Evolutionary conservation across 2,113 vertebrate species (phyloP).

Genomic region (Nothobranchius kuhntae): DNA sequence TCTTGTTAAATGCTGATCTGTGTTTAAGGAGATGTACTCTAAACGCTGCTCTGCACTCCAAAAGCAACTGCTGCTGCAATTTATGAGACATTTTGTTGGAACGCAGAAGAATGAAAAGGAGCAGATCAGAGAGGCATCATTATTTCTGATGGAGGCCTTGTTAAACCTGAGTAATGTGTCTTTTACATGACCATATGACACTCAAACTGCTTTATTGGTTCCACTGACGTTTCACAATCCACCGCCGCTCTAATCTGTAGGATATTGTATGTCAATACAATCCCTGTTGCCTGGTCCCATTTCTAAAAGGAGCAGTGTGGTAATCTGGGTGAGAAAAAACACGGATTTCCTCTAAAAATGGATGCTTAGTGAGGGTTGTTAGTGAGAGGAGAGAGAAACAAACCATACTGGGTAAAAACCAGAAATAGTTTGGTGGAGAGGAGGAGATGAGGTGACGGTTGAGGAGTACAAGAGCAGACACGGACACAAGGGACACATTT

Average conservation of each 20-base stretch:
- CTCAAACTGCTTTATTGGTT: slow-evolving; percentile 34
- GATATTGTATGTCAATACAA: slow-evolving; percentile 62
- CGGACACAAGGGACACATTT: background rate
- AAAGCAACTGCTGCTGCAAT: background rate
- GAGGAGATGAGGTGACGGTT: background rate
- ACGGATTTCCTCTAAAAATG: slow-evolving; percentile 62
- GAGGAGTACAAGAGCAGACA: background rate
- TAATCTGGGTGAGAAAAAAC: slow-evolving; percentile 64
- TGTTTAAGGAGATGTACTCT: slow-evolving; percentile 13
- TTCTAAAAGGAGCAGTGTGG: slow-evolving; percentile 54
- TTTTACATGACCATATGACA: slow-evolving; percentile 38
- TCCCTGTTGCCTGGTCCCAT: slow-evolving; percentile 49
- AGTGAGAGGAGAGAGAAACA: background rate
- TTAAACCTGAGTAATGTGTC: slow-evolving; percentile 40
- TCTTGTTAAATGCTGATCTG: slow-evolving; percentile 6
- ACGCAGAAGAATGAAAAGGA: slow-evolving; percentile 7
- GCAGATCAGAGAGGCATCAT: slow-evolving; percentile 12
- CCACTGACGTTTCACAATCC: slow-evolving; percentile 40
- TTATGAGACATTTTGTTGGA: background rate
- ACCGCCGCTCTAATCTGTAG: slow-evolving; percentile 39
- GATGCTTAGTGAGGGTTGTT: slow-evolving; percentile 10
- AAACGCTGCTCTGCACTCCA: slow-evolving; percentile 1
- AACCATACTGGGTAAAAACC: background rate
- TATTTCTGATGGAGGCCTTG: slow-evolving; percentile 33
- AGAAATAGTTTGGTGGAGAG: background rate